Base-by-base conservation (phyloP, 2,888 invertebrate genomes). In the Cryptocephalus primarius region DNA sequence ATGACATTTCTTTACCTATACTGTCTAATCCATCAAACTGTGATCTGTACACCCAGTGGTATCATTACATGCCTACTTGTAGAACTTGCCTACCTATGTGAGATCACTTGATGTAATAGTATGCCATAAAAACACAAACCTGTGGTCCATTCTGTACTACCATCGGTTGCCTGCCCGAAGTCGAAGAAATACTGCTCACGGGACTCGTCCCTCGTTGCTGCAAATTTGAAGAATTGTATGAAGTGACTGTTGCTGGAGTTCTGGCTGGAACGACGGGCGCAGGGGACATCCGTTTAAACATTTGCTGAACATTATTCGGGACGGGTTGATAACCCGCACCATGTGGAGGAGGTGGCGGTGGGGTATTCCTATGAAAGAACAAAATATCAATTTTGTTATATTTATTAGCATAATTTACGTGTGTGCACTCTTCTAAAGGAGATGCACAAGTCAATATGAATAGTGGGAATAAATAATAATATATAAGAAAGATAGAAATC, bases 261-360 rank as follows among this genome's bases (percentile, higher is more conserved):
- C 79, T 75, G 8, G 82, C 81, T 51, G 81, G 81, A 43, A 82
- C 83, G 10, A 57, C 56, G 13, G 78, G 77, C 1, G 82, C 83
- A 9, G 86, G 86, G 12, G 85, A 85, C 76, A 87, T 85, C 48
- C 86, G 73, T 60, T 85, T 84, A 57, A 86, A 76, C 70, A 83
- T 75, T 63, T 85, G 85, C 60, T 81, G 81, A 67, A 82, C 78
- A 55, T 78, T 78, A 52, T 73, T 74, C 38, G 82, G 81, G 36
- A 81, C 80, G 45, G 58, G 57, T 13, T 78, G 79, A 43, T 74
- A 70, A 70, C 70, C 71, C 46, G 75, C 79, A 86, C 72, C 39
- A 49, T 75, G 74, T 40, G 75, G 72, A 39, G 75, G 73, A 14
- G 81, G 88, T 32, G 83, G 86, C 10, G 84, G 87, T 42, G 88